Conservation (phyloP, 2,113 vertebrate species). For the Apeltes quadracus region DNA sequence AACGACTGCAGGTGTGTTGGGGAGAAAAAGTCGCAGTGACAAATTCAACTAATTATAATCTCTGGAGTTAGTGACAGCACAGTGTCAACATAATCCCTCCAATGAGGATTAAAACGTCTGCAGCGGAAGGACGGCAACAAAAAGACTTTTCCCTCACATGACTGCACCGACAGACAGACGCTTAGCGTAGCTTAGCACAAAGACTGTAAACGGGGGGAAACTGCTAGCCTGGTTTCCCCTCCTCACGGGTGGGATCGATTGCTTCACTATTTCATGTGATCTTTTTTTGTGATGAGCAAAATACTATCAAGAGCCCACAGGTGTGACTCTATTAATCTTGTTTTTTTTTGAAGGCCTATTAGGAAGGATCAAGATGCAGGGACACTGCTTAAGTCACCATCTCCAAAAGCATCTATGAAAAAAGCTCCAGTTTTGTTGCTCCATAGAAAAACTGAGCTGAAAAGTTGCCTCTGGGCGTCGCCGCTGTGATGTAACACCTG, state of each 20-base stretch:
- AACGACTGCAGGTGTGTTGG: conserved; percentile 36
- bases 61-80: neutral
- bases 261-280: neutral
- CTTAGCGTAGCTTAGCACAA: too few species aligned
- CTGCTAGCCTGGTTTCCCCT: too few species aligned
- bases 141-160: neutral
- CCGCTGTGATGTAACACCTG: conserved; percentile 30
- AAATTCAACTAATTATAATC: neutral
- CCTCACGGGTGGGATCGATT: neutral
- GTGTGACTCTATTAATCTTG: neutral
- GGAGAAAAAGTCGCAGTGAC: conserved; percentile 19
- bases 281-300: neutral
- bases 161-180: neutral
- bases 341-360: neutral
- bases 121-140: neutral
- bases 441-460: conserved; percentile 4
- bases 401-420: neutral
- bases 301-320: neutral
- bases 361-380: neutral
- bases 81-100: neutral
- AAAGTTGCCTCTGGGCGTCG: conserved; percentile 4
- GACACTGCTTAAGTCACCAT: neutral
- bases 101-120: neutral
- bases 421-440: conserved; percentile 11
- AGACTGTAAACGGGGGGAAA: neutral